Base-by-base conservation (phyloP, 2,888 invertebrate species). In the Heliconius ismenius region DNA sequence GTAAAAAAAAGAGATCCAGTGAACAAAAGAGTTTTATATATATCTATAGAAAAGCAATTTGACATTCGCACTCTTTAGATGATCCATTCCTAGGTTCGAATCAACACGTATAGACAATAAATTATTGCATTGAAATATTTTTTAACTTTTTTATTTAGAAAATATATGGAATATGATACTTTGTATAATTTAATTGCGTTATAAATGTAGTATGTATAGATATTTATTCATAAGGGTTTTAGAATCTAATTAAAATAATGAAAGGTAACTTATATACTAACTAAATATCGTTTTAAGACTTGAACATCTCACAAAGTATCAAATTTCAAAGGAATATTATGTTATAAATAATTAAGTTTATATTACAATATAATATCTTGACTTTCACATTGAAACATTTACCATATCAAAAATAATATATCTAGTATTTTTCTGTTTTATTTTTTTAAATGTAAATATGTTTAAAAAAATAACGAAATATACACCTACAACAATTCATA, bases 191-290 rank as follows among this genome's bases (percentile, higher is more conserved):
- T n/a, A 58, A 58, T n/a, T 58, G 11, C 10, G n/a, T 58, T 58
- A 58, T 58, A 58, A 58, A 11, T n/a, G 21, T 58, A 58, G 60
- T 4, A 11, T n/a, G 9, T 60, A 26, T 73, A 15, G 26, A 1
- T 43, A 26, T 26, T 39, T 21, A 62, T 26, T 26, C 26, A 63
- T 11, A 73, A 43, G 39, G 36, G 43, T 39, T 43, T 62, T 39
- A 28, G 24, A 63, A 10, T 62, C 24, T 26, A 73, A 73, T 63
- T 73, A 73, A 63, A 73, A 73, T 73, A 43, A 62, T 43, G 21
- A 32, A 69, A 28, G 21, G 28, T 69, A 36, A 58, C 58, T 10
- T 58, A 58, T 43, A 21, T 26, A 43, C 21, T 63, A 60, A 13
- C 26, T 62, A 63, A 26, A 63, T 60, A 62, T 60, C 65, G 39